These are phyloP conservation scores for Globicephala melas DNA, from an alignment of 2,113 vertebrate species.

Conservation along the genomic window DNA sequence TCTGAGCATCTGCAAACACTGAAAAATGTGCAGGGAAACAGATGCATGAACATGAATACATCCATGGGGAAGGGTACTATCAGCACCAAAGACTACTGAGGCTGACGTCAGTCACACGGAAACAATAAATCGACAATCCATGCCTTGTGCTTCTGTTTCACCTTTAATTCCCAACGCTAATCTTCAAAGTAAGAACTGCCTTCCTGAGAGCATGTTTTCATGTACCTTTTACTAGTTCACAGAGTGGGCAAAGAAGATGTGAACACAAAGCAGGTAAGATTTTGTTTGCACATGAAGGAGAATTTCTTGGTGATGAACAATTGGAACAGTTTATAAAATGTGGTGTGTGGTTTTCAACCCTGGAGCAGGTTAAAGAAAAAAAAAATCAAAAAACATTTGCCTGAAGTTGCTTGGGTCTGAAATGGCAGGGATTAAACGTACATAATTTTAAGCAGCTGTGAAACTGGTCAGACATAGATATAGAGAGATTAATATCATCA, in stretches of 20 bases:
- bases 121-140: not conserved
- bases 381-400: not conserved
- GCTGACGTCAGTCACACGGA: not conserved
- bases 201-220: not conserved
- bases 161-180: not conserved
- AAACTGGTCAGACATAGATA: not conserved
- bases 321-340: not conserved
- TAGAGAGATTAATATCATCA: not conserved
- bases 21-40: not conserved
- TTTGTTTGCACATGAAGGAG: not conserved
- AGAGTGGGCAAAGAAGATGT: not conserved
- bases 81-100: not conserved
- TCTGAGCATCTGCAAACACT: not conserved
- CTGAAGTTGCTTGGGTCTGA: not conserved
- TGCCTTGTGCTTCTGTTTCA: not conserved
- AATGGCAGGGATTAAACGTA: not conserved
- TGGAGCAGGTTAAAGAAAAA: not conserved
- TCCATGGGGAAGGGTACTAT: not conserved
- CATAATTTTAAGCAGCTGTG: not conserved
- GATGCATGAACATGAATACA: not conserved
- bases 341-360: not conserved
- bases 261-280: not conserved
- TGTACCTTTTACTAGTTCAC: not conserved
- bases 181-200: slow-evolving; percentile 10
- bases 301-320: not conserved